These are phyloP conservation scores for Lithophane ornitopus DNA, from an alignment of 2,888 invertebrate genomes.

Conservation along the genomic window DNA sequence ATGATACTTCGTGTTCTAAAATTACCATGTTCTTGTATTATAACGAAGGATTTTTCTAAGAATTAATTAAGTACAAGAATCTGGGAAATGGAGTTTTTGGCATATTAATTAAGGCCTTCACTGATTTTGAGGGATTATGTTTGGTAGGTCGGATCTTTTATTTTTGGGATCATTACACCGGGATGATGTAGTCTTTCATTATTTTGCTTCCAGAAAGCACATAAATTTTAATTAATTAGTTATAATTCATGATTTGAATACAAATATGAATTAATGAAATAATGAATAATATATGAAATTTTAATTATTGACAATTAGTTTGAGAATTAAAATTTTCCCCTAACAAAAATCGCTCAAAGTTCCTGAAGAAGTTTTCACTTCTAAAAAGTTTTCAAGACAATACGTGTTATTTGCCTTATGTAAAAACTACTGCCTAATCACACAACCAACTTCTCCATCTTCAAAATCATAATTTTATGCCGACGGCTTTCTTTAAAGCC, in stretches of 20 bases:
- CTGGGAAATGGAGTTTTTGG: not conserved
- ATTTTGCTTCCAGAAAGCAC: not conserved
- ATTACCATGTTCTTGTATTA: not conserved
- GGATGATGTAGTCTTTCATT: not conserved
- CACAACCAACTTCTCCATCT: not conserved
- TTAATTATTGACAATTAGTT: no score
- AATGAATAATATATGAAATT: no score
- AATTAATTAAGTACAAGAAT: not conserved
- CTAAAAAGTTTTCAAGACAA: not conserved
- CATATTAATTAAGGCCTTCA: not conserved
- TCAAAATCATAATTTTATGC: not conserved
- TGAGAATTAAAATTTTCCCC: no score
- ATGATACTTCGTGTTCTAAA: not conserved
- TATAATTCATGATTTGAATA: no score
- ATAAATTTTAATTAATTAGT: no score
- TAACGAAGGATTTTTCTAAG: not conserved
- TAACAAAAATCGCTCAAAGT: no score
- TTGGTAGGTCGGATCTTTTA: not conserved
- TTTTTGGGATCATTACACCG: not conserved
- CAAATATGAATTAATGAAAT: no score
- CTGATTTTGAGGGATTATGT: not conserved
- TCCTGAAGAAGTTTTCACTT: no score
- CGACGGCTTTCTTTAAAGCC: not conserved
- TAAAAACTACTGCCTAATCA: not conserved
- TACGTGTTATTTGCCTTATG: not conserved